phyloP scores from a whole-genome alignment of 2,888 invertebrate species.

The Meteorus colon region DNA sequence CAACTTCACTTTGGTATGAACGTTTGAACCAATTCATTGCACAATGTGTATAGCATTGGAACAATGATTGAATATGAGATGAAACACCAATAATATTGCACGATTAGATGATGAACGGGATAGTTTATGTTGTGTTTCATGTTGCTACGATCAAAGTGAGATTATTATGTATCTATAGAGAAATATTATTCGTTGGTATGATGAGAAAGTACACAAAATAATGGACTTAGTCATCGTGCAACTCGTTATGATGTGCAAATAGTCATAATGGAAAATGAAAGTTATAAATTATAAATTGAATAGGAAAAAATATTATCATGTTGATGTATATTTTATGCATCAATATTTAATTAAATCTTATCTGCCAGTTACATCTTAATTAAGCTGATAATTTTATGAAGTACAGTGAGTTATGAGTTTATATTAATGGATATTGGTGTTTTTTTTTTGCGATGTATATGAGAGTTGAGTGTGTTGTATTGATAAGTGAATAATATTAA shows the following conservation, averaged over 20 bases:
- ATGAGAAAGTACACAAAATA: too few species aligned
- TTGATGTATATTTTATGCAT: not conserved
- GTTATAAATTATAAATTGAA: too few species aligned
- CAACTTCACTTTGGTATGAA: not conserved
- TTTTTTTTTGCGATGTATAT: not conserved
- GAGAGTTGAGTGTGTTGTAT: too few species aligned
- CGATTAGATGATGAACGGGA: not conserved
- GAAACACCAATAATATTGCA: not conserved
- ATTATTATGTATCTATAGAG: not conserved
- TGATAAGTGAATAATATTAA: too few species aligned
- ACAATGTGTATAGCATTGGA: not conserved
- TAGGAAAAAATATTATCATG: too few species aligned
- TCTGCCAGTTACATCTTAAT: conserved; percentile 33
- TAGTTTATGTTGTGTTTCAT: not conserved
- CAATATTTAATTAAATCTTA: conserved; percentile 14
- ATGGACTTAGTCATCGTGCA: too few species aligned
- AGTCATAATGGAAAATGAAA: too few species aligned
- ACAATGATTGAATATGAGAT: not conserved
- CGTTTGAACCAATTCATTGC: not conserved
- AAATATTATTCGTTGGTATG: not conserved
- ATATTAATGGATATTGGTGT: not conserved
- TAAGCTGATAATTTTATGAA: conserved; percentile 27
- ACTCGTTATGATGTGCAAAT: too few species aligned
- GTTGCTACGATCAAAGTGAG: not conserved
- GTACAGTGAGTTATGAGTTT: conserved; percentile 10